Evolutionary conservation across 2,888 invertebrate species (phyloP).

Genomic region (Agrypnus murinus): DNA sequence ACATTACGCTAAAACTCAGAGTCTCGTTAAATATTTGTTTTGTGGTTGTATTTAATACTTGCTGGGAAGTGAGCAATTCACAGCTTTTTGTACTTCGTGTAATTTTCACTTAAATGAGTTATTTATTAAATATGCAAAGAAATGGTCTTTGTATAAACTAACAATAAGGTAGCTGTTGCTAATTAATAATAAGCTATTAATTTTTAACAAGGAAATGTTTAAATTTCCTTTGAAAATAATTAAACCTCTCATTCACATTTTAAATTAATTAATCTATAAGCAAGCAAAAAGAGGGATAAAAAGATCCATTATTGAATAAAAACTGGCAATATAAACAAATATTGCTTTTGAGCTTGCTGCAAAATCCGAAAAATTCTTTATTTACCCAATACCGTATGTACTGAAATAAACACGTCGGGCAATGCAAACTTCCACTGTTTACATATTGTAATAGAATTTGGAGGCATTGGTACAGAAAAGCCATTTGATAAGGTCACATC

Average conservation of each 20-base stretch:
- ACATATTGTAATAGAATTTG: conserved; percentile 42
- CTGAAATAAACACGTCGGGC: conserved; percentile 36
- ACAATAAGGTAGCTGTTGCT: neutral
- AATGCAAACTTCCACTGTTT: conserved; percentile 35
- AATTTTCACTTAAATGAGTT: neutral
- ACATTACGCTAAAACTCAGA: neutral
- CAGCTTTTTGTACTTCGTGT: neutral
- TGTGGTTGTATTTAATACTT: neutral
- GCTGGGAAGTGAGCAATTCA: neutral
- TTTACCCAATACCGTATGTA: conserved; percentile 26
- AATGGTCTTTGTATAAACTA: conserved; percentile 7
- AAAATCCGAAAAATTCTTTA: conserved; percentile 25
- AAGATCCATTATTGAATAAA: conserved; percentile 21
- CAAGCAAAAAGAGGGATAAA: no score
- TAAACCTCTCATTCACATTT: no score
- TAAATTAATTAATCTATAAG: no score
- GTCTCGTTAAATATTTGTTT: conserved; percentile 13
- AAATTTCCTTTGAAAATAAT: no score
- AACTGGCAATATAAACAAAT: conserved; percentile 17
- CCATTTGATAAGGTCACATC: conserved; percentile 38
- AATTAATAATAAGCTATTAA: conserved; percentile 4
- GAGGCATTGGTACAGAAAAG: conserved; percentile 30
- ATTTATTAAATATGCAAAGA: neutral
- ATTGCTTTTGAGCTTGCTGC: conserved; percentile 13
- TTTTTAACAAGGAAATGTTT: no score